Base-by-base conservation (phyloP, 2,888 invertebrate genomes). In the Aphodius granarius region DNA sequence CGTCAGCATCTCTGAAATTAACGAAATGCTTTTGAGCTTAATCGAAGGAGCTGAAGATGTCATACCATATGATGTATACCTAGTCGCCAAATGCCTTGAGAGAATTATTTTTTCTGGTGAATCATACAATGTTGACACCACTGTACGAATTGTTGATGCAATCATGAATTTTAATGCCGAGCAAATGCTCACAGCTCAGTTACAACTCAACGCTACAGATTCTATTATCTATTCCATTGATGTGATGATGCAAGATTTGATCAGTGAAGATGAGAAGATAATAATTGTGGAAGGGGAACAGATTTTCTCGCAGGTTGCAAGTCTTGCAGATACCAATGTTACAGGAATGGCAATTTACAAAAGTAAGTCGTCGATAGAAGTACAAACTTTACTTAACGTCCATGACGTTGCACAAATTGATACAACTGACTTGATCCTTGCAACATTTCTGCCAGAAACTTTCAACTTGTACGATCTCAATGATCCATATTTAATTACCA, bases 271-370 rank as follows among this genome's bases (percentile, higher is more conserved):
- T 9, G 6, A 21, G 62, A 9, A 0, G 3, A 43, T 71, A 9
- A 71, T 21, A 15, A 73, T 70, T 19, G 43, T 74, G 15, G 6
- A 66, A 72, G 23, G 64, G 13, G 63, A 72, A n/a, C 21, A 71
- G 13, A 63, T 74, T 66, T 23, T 71, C 19, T 71, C 63, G 19
- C 73, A 76, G 66, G 43, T 74, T 16, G 66, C 66, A 4, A 72
- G 74, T 71, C 22, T 76, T 16, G 18, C 65, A 22, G 65, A 13
- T 0, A 74, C 64, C 16, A 20, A 22, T 21, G 17, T 76, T 16
- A 76, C 73, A n/a, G 76, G 76, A 19, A 63, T 76, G 66, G 76
- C 73, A 17, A 63, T 76, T 1, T 76, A 74, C 63, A 65, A 73
- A 20, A 72, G 16, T 4, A 18, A 9, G 13, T 22, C 18, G 0